A percentile compares a stretch with the other conserved stretches of the same genome.
phyloP scores from a whole-genome alignment of 1,140 invertebrate species.

The Mactra quadrangularis region DNA sequence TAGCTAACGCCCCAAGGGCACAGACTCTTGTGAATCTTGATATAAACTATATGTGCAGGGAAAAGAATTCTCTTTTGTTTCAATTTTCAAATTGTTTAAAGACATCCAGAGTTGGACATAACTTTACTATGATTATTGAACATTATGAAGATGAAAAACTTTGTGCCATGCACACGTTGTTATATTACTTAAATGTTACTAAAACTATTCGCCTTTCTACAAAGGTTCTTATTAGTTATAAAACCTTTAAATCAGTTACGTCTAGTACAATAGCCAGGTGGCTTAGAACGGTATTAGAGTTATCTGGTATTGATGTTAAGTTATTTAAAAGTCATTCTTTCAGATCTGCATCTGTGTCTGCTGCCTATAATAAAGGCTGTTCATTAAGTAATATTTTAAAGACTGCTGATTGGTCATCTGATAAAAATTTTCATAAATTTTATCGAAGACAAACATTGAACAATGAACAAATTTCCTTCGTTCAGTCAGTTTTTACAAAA shows the following conservation, averaged over 20 bases:
- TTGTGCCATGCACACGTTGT: slow-evolving; percentile 21
- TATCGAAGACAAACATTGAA: slow-evolving; percentile 4
- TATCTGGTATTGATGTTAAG: slow-evolving; percentile 7
- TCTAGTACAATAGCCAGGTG: slow-evolving; percentile 41
- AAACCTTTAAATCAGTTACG: slow-evolving; percentile 21
- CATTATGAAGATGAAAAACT: slow-evolving; percentile 36
- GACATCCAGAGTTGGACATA: not conserved
- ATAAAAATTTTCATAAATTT: slow-evolving; percentile 18
- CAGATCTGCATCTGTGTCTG: slow-evolving; percentile 37
- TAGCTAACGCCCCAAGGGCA: too few relatives aligned
- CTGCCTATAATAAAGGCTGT: slow-evolving; percentile 16
- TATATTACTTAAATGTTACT: slow-evolving; percentile 16
- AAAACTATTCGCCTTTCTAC: not conserved
- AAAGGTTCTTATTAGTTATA: slow-evolving; percentile 13
- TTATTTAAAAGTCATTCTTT: slow-evolving; percentile 42
- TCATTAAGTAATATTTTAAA: slow-evolving; percentile 9
- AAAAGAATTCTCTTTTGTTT: too few relatives aligned
- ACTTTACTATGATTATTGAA: slow-evolving; percentile 13
- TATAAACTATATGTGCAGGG: too few relatives aligned
- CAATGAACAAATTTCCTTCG: not conserved
- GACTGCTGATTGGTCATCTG: slow-evolving; percentile 37
- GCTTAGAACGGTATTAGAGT: slow-evolving; percentile 5
- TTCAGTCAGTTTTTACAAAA: not conserved
- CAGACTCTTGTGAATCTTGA: too few relatives aligned
- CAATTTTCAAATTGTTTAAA: slow-evolving; percentile 31